Evolutionary conservation across 2,113 vertebrate species (phyloP), one percentile per base, ranked within the genome.

Genomic region (Pipa parva): DNA sequence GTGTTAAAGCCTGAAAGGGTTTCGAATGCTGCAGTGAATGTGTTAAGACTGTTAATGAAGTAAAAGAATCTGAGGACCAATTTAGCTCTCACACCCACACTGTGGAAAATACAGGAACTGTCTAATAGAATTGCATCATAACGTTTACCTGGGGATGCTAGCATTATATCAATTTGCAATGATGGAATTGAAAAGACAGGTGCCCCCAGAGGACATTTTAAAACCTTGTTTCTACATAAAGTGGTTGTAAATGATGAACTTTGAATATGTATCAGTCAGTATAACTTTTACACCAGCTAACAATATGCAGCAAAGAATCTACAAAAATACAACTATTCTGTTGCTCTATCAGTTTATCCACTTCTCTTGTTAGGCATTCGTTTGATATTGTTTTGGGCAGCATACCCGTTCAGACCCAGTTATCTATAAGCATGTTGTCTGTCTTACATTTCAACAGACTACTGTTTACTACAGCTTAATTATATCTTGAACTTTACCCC

Each of bases 11-110:
- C 79, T 84, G 78, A 76, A 80, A 85, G 79, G 75, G 76, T 74
- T 83, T 78, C 72, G 86, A 83, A 84, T 79, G 81, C 79, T 84
- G 72, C 78, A 81, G 82, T 73, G 80, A 81, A 85, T 85, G 83
- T 84, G 82, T 87, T 82, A 82, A 84, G 85, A 88, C 83, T 90
- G 82, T 85, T 91, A 91, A 90, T 88, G 87, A 87, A 89, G 84
- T 77, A 78, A 82, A 79, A 83, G 79, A 86, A 81, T 87, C 77
- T 81, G 80, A 87, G 79, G 80, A 89, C 81, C 81, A 80, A 86
- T 87, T 88, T 88, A 86, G 81, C 82, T 84, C 84, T 86, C 79
- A 80, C 84, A 82, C 82, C 82, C 83, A 80, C 79, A 84, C 83
- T 82, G 79, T 0, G 0, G 75, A 76, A 83, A 87, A 80, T 83